Evolutionary conservation across 2,888 invertebrate species (phyloP).

Genomic region (Cantharis rufa): DNA sequence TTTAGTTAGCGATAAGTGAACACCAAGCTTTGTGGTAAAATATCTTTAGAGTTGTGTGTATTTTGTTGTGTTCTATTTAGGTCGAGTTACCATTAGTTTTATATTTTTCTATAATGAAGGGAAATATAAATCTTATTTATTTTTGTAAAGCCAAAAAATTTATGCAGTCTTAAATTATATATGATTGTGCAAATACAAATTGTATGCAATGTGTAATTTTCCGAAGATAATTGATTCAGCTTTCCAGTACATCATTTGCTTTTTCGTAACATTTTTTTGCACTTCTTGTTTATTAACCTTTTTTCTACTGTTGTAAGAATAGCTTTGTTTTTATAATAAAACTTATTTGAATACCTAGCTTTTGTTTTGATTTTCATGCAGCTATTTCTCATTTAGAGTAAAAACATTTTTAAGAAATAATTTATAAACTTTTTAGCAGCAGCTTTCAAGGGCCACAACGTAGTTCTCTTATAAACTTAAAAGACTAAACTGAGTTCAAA

Average conservation of each 20-base stretch:
- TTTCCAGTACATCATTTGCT: not conserved
- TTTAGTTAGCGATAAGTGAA: not conserved
- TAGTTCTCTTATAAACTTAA: too few species aligned
- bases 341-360: not conserved
- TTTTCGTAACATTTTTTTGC: not conserved
- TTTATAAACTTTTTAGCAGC: too few species aligned
- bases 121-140: not conserved
- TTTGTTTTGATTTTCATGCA: too few species aligned
- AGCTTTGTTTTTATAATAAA: not conserved
- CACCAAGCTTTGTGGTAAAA: not conserved
- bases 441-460: too few species aligned
- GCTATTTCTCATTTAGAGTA: too few species aligned
- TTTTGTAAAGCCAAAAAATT: not conserved
- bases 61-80: not conserved
- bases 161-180: not conserved
- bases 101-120: not conserved
- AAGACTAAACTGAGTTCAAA: too few species aligned
- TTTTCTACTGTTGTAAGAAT: not conserved
- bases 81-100: not conserved
- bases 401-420: too few species aligned
- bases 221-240: not conserved
- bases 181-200: not conserved
- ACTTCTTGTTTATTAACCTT: not conserved
- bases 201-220: not conserved
- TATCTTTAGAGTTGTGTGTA: not conserved